These are phyloP conservation scores for Lepeophtheirus salmonis DNA, from an alignment of 1,140 invertebrate species.

Conservation along the genomic window DNA sequence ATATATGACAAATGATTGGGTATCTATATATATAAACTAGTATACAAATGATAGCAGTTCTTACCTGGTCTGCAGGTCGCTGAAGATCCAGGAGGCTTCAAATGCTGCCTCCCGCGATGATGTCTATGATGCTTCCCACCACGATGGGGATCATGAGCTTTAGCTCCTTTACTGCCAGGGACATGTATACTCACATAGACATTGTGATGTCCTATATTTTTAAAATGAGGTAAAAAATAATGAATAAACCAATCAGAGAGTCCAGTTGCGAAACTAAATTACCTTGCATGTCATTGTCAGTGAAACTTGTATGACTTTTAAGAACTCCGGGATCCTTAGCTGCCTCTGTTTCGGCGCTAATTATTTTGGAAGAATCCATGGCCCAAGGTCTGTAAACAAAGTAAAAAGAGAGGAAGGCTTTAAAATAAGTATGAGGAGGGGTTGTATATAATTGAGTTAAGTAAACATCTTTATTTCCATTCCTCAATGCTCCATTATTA, in stretches of 20 bases:
- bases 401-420: no score
- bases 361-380: conserved; percentile 1
- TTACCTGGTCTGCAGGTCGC: not conserved
- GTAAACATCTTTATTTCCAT: no score
- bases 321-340: conserved; percentile 12
- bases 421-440: no score
- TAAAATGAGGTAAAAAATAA: not conserved
- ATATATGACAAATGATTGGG: not conserved
- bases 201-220: conserved; percentile 9
- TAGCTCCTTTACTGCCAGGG: not conserved
- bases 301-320: conserved; percentile 5
- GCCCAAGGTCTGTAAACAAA: conserved; percentile 18
- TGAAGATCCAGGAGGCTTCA: not conserved
- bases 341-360: not conserved
- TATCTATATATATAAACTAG: no score
- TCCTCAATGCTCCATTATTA: no score
- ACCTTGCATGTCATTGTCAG: conserved; percentile 10
- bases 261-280: no score
- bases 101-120: not conserved
- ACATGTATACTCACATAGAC: conserved; percentile 14
- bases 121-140: not conserved
- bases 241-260: no score
- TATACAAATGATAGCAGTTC: not conserved
- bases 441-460: no score
- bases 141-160: not conserved